These are phyloP conservation scores for Ganaspis brasiliensis DNA, from an alignment of 2,888 invertebrate species.

Conservation along the genomic window DNA sequence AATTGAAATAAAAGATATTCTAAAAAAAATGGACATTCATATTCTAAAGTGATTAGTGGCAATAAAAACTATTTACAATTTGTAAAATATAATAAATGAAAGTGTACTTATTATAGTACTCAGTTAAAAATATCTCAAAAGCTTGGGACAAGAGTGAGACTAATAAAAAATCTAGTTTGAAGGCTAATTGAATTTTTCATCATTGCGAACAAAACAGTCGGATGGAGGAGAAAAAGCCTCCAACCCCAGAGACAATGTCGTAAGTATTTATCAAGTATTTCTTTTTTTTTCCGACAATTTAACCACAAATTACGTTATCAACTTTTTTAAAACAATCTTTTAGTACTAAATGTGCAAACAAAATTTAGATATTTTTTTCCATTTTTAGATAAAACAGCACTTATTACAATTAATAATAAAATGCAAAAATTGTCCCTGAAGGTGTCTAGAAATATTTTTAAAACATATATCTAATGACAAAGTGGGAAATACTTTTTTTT, in stretches of 20 bases:
- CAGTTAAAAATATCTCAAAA: background rate
- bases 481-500: no score
- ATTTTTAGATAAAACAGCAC: no score
- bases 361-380: no score
- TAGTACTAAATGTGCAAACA: no score
- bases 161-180: background rate
- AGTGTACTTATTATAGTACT: conserved; percentile 16
- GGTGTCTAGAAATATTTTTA: no score
- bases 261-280: conserved; percentile 70
- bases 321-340: no score
- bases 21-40: background rate
- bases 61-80: conserved; percentile 3
- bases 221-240: conserved; percentile 78
- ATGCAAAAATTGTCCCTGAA: no score
- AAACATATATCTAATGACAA: no score
- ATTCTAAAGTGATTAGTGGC: background rate
- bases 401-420: no score
- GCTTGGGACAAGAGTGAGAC: background rate
- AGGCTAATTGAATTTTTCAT: conserved; percentile 59
- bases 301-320: background rate
- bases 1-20: conserved; percentile 2
- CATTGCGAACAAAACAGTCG: conserved; percentile 76
- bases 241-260: conserved; percentile 77
- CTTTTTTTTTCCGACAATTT: background rate
- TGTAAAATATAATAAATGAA: conserved; percentile 7